Percentiles rank a stretch among this genome's conserved stretches.
Conservation (phyloP, 1,140 invertebrate species). For the Papilio aristodemus region DNA sequence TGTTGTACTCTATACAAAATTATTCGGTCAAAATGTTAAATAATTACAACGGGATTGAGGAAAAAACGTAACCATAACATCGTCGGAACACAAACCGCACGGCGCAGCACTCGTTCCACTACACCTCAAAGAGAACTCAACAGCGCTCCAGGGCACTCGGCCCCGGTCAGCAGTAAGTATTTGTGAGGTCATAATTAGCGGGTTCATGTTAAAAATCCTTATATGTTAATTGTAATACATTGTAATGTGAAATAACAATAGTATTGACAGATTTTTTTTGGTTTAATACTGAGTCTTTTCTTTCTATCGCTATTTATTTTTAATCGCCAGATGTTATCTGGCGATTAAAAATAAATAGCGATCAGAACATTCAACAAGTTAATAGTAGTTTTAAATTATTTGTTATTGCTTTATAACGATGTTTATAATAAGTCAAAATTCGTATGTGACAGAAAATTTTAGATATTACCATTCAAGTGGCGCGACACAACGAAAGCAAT, state of each 20-base stretch:
- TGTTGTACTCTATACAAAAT: too few species aligned
- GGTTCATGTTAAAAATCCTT: slow-evolving; percentile 8
- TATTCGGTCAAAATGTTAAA: too few species aligned
- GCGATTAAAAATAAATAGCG: too few species aligned
- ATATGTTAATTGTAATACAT: neutral
- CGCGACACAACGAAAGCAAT: slow-evolving; percentile 23
- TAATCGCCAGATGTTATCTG: too few species aligned
- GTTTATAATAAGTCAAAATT: neutral
- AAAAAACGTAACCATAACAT: slow-evolving; percentile 14
- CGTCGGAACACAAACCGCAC: slow-evolving; percentile 4
- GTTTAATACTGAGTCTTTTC: too few species aligned
- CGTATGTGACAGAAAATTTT: neutral
- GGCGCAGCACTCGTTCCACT: slow-evolving; percentile 16
- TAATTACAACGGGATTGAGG: slow-evolving; percentile 8
- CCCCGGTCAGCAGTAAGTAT: slow-evolving; percentile 25
- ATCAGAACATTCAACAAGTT: too few species aligned
- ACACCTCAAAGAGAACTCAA: slow-evolving; percentile 25
- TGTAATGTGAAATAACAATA: too few species aligned
- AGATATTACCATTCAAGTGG: neutral
- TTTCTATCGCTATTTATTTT: too few species aligned
- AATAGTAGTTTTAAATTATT: too few species aligned
- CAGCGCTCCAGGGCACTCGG: neutral
- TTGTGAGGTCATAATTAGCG: slow-evolving; percentile 20
- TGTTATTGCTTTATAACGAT: neutral
- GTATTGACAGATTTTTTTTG: too few species aligned